Percentiles rank a stretch among this genome's conserved stretches.
Evolutionary conservation across 2,888 invertebrate genomes (phyloP).

Genomic region (Andricus curvator): DNA sequence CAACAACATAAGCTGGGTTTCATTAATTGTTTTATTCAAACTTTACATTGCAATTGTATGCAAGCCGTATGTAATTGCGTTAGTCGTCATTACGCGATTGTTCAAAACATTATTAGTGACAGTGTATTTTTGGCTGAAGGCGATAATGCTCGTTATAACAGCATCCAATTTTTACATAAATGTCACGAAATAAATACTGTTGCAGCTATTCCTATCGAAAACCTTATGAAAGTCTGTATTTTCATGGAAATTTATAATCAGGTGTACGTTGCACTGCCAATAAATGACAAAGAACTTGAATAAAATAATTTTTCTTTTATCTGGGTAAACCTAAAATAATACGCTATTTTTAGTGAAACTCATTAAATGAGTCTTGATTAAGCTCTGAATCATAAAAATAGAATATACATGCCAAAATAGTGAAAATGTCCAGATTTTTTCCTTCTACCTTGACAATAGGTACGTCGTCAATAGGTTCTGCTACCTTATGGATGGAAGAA

Average conservation of each 20-base stretch:
- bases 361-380: no score
- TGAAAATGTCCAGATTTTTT: no score
- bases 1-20: slow-evolving; percentile 38
- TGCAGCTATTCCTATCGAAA: slow-evolving; percentile 34
- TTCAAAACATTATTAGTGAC: slow-evolving; percentile 40
- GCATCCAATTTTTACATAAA: slow-evolving; percentile 46
- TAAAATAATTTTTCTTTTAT: background rate
- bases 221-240: slow-evolving; percentile 43
- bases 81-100: slow-evolving; percentile 47
- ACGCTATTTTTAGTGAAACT: no score
- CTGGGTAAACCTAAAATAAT: no score
- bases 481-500: no score
- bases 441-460: no score
- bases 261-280: slow-evolving; percentile 44
- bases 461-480: no score
- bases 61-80: slow-evolving; percentile 46
- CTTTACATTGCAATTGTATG: slow-evolving; percentile 42
- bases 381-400: no score
- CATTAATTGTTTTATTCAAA: slow-evolving; percentile 48
- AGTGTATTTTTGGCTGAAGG: slow-evolving; percentile 45
- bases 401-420: no score
- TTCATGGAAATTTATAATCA: slow-evolving; percentile 38
- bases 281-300: slow-evolving; percentile 39
- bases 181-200: slow-evolving; percentile 43
- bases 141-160: slow-evolving; percentile 39